Evolutionary conservation across 2,797 vertebrate genomes (phyloP).

Genomic region (Poeciliopsis turneri): DNA sequence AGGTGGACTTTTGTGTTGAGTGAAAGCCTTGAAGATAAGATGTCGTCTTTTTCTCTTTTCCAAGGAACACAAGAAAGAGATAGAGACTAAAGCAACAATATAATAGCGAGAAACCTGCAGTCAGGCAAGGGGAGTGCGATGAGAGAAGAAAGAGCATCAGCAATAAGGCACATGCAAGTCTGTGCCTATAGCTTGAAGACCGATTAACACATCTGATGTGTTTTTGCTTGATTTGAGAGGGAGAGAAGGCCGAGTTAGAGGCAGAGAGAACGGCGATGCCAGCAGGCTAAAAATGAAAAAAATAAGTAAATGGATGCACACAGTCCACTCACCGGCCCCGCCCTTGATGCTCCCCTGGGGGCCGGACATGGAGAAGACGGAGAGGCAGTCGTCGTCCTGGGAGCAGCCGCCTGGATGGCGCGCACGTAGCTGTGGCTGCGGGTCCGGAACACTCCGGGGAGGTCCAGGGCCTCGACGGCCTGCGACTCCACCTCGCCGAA

Average conservation of each 20-base stretch:
- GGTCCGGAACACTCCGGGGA: constrained; percentile 97
- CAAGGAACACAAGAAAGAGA: neutral
- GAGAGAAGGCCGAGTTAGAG: constrained; percentile 7
- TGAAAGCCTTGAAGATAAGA: neutral
- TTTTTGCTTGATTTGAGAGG: too few species aligned
- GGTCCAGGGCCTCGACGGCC: constrained; percentile 95
- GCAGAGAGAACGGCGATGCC: constrained; percentile 5
- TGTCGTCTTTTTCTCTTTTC: too few species aligned
- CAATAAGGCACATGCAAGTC: constrained; percentile 21
- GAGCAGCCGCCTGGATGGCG: constrained; percentile 98
- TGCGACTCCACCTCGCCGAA: constrained; percentile 97
- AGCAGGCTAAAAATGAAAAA: constrained; percentile 33
- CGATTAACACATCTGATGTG: too few species aligned
- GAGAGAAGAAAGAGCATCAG: constrained; percentile 49
- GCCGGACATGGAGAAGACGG: constrained; percentile 93
- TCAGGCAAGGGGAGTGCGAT: constrained; percentile 30
- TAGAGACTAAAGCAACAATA: constrained; percentile 35
- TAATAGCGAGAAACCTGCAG: constrained; percentile 41
- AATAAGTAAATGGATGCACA: constrained; percentile 34
- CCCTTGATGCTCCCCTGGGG: constrained; percentile 88
- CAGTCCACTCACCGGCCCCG: constrained; percentile 87
- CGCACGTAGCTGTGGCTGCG: constrained; percentile 98
- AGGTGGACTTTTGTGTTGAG: neutral
- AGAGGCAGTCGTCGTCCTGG: constrained; percentile 97
- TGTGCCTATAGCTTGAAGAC: constrained; percentile 10